Conservation (phyloP, 1,140 invertebrate genomes). For the Bombus confusus region DNA sequence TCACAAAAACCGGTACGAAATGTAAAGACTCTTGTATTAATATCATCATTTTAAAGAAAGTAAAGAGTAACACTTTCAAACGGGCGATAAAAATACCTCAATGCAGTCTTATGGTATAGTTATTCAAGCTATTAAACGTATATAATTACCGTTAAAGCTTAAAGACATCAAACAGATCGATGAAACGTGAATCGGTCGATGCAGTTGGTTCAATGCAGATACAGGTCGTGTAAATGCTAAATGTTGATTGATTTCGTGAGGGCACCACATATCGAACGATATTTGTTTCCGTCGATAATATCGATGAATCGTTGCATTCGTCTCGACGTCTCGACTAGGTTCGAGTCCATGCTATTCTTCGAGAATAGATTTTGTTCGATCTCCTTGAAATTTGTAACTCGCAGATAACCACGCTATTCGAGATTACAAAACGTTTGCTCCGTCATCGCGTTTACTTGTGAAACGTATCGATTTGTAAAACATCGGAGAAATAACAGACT, state of each 20-base stretch:
- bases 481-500: too few relatives aligned
- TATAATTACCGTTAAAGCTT: not conserved
- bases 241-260: not conserved
- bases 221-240: not conserved
- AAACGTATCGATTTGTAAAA: too few relatives aligned
- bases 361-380: too few relatives aligned
- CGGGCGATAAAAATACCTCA: not conserved
- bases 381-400: too few relatives aligned
- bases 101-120: not conserved
- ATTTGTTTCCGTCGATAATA: slow-evolving; percentile 16
- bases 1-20: too few relatives aligned
- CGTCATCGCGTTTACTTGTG: too few relatives aligned
- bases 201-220: too few relatives aligned
- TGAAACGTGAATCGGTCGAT: too few relatives aligned
- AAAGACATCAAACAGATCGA: too few relatives aligned
- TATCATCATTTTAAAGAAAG: not conserved
- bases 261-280: slow-evolving; percentile 16
- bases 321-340: not conserved
- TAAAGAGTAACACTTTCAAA: not conserved
- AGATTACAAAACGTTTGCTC: too few relatives aligned
- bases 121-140: not conserved
- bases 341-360: not conserved
- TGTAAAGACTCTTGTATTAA: not conserved
- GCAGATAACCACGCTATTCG: too few relatives aligned
- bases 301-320: not conserved